A percentile compares a stretch with the other conserved stretches of the same genome.
Conservation (phyloP, 2,797 vertebrate genomes). For the Chrosomus eos region DNA sequence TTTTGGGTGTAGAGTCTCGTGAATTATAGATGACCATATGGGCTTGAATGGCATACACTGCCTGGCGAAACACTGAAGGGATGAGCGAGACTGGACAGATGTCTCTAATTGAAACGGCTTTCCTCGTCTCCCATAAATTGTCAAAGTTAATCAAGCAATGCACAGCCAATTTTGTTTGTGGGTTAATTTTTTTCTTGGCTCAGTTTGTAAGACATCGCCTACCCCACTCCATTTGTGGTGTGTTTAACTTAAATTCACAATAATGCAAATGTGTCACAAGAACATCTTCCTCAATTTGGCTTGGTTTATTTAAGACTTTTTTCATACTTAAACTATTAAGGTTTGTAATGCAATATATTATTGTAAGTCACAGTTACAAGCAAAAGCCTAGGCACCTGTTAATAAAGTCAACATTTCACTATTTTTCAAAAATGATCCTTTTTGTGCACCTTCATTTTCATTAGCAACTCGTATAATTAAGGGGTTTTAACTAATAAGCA, state of each 20-base stretch:
- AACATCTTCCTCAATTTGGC: conserved; percentile 57
- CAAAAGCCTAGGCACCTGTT: conserved; percentile 4
- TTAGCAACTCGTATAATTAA: conserved; percentile 77
- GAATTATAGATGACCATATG: conserved; percentile 81
- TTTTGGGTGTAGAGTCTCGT: conserved; percentile 72
- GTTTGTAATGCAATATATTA: conserved; percentile 5
- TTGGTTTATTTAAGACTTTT: conserved; percentile 57
- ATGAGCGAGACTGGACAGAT: conserved; percentile 71
- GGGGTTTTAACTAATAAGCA: conserved; percentile 74
- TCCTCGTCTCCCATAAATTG: conserved; percentile 69
- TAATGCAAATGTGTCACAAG: conserved; percentile 20
- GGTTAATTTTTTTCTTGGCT: conserved; percentile 36
- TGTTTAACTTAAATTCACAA: conserved; percentile 38
- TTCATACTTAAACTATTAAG: neutral
- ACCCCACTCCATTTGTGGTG: conserved; percentile 31
- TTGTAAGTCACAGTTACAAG: conserved; percentile 23
- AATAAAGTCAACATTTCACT: conserved; percentile 57
- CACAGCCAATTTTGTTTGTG: conserved; percentile 23
- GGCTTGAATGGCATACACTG: conserved; percentile 61
- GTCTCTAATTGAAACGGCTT: conserved; percentile 71
- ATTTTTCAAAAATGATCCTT: conserved; percentile 72
- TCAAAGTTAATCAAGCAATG: conserved; percentile 67
- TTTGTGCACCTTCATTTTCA: no score
- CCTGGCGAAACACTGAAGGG: conserved; percentile 57
- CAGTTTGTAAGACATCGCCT: neutral